Percentiles rank a stretch among this genome's conserved stretches.
phyloP scores from a whole-genome alignment of 2,797 vertebrate genomes.

The Protonibea diacanthus region DNA sequence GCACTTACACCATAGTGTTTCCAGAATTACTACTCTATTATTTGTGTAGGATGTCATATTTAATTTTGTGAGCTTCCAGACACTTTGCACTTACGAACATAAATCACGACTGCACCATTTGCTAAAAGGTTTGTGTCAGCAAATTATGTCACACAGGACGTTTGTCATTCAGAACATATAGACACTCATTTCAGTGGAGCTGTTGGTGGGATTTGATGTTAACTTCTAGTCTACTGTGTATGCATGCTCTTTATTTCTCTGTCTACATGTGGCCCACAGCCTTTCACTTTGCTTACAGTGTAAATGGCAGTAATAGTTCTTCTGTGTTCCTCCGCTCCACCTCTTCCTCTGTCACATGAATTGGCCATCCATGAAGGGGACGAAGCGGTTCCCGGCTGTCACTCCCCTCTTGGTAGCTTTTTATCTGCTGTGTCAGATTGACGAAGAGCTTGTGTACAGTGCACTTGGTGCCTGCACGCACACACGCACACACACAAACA shows the following conservation, averaged over 20 bases:
- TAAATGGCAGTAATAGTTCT: not conserved
- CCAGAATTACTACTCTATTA: not conserved
- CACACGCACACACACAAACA: not conserved
- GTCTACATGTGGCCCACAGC: slow-evolving; percentile 14
- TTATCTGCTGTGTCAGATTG: slow-evolving; percentile 26
- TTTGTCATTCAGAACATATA: not conserved
- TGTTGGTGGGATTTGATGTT: slow-evolving; percentile 6
- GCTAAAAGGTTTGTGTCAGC: slow-evolving; percentile 25
- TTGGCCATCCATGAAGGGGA: slow-evolving; percentile 1
- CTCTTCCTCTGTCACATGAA: slow-evolving; percentile 35
- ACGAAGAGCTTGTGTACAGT: slow-evolving; percentile 31
- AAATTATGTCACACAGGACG: slow-evolving; percentile 15
- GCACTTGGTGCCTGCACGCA: not conserved
- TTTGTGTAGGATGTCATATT: slow-evolving; percentile 34
- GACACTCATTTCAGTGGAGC: not conserved
- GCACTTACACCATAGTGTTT: slow-evolving; percentile 8
- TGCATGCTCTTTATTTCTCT: not conserved
- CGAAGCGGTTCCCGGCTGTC: slow-evolving; percentile 55
- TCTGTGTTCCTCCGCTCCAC: slow-evolving; percentile 1
- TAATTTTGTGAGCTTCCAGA: slow-evolving; percentile 24
- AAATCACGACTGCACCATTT: slow-evolving; percentile 20
- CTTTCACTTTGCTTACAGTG: slow-evolving; percentile 5
- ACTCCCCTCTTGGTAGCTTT: slow-evolving; percentile 49
- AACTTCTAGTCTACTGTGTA: not conserved
- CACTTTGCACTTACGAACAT: not conserved